Percentiles rank a stretch among this genome's conserved stretches.
These are phyloP conservation scores for Poeciliopsis turrubarensis DNA, from an alignment of 2,113 vertebrate genomes.

Conservation along the genomic window DNA sequence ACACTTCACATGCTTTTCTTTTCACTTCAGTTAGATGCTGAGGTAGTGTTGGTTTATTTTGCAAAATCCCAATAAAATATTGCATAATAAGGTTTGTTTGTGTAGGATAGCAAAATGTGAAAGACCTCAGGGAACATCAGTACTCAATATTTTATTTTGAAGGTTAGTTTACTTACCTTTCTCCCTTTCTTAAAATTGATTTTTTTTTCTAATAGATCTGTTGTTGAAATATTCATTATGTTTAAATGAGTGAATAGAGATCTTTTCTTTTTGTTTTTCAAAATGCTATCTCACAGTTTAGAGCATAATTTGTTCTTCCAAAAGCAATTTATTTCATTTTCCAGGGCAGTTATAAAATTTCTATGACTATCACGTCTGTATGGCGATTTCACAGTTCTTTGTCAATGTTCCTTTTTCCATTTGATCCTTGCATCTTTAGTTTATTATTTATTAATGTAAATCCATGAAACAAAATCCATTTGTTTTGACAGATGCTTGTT, in stretches of 20 bases:
- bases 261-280: conserved; percentile 16
- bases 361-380: conserved; percentile 54
- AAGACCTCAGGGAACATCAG: background rate
- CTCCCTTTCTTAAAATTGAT: background rate
- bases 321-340: conserved; percentile 33
- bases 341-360: conserved; percentile 25
- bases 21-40: background rate
- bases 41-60: background rate
- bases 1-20: background rate
- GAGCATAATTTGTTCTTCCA: conserved; percentile 34
- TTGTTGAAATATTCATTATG: background rate
- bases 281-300: conserved; percentile 31
- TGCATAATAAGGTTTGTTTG: too few species aligned
- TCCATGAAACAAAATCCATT: conserved; percentile 63
- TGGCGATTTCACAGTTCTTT: conserved; percentile 58
- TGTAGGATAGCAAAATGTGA: too few species aligned
- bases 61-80: background rate
- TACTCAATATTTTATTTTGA: background rate
- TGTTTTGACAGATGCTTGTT: conserved; percentile 84
- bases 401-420: conserved; percentile 28
- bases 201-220: background rate
- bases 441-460: conserved; percentile 73
- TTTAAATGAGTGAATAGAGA: background rate
- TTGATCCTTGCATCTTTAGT: conserved; percentile 64
- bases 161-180: background rate